These are phyloP conservation scores for Ptychodera flava DNA, from an alignment of 35 echinoderm and acorn worm species.

Conservation along the genomic window DNA sequence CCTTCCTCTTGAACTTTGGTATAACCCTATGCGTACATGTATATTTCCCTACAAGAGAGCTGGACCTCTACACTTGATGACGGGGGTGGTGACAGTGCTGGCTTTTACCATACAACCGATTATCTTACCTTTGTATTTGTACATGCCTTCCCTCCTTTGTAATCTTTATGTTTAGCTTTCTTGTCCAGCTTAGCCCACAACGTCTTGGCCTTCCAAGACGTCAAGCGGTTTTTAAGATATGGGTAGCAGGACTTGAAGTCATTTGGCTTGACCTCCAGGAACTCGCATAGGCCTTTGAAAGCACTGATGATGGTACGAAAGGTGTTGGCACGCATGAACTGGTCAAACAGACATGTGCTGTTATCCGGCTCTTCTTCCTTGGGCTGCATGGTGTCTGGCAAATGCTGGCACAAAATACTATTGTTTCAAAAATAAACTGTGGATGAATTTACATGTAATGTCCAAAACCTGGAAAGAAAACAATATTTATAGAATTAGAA, in stretches of 20 bases:
- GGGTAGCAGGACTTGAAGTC: background rate
- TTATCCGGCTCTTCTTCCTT: background rate
- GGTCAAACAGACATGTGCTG: conserved; percentile 3
- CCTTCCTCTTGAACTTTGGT: too few relatives aligned
- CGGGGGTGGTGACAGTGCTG: too few relatives aligned
- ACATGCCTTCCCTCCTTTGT: conserved; percentile 26
- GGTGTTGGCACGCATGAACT: conserved; percentile 6
- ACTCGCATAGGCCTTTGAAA: background rate
- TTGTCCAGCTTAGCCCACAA: conserved; percentile 7
- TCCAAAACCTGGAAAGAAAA: background rate
- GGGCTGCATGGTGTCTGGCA: background rate
- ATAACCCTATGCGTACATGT: too few relatives aligned
- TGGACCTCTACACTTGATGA: too few relatives aligned
- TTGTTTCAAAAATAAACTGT: too few relatives aligned
- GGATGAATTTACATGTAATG: background rate
- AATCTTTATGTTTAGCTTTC: conserved; percentile 19
- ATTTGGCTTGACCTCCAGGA: background rate
- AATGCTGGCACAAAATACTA: too few relatives aligned
- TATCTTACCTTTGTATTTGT: conserved; percentile 20
- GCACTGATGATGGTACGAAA: background rate
- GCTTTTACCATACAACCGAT: too few relatives aligned
- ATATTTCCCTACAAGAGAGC: too few relatives aligned
- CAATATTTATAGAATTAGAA: too few relatives aligned
- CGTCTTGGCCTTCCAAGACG: conserved; percentile 12
- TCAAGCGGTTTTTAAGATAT: background rate